Base-by-base conservation (phyloP, 1,140 invertebrate species). In the Heliconius hewitsoni region DNA sequence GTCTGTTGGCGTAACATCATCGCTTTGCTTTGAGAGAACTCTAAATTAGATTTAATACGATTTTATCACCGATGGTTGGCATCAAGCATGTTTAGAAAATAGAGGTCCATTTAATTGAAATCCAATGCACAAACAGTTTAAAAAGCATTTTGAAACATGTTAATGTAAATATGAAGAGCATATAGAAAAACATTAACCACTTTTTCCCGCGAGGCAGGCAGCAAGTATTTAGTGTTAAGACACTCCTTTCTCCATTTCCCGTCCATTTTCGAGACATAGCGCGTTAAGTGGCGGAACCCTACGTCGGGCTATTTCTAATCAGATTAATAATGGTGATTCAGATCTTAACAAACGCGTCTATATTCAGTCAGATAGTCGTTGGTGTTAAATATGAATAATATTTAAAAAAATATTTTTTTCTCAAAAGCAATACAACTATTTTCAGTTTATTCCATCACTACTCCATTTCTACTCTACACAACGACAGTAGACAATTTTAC, bases 11-110 rank as follows among this genome's bases (percentile, higher is more conserved):
- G 70, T 79, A 57, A 78, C 55, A 78, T 79, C 74, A 79, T 76
- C 57, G 81, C 81, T 82, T 82, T 46, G 74, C 81, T 81, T 81
- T 75, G 46, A 19, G 57, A 73, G 9, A 46, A 50, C 27, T 39
- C 66, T 76, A 71, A 42, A 76, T 27, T 78, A 78, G 76, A 73
- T 73, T 77, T 77, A 78, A 78, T 78, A 73, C 4, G 27, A 66
- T 66, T 46, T 76, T 66, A 42, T n/a, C n/a, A 66, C 60, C 74
- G 74, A 66, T 75, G 55, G 19, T 52, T 50, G 37, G 42, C 74
- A 76, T 76, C 57, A 60, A 76, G 74, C 74, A 76, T 76, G 74
- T 70, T 19, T 76, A 76, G 74, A 71, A 27, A 57, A 23, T 71
- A 70, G 60, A 76, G 39, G 11, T 2, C 30, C 46, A 74, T 74